A percentile compares a stretch with the other conserved stretches of the same genome.
phyloP scores from a whole-genome alignment of 2,113 vertebrate species.

The Ceyx margarethae region DNA sequence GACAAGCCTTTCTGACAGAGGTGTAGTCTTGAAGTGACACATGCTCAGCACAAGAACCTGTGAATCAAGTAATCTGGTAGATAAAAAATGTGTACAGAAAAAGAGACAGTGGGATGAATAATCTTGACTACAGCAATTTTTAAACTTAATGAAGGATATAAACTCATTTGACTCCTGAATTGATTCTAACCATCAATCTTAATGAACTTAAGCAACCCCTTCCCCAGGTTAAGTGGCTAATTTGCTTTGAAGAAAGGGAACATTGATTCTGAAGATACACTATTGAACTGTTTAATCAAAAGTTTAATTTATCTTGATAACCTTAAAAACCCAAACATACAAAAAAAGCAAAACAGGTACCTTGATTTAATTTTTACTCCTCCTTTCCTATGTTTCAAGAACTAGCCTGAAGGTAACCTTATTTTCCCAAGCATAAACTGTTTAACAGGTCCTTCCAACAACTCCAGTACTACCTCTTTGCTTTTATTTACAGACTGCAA shows the following conservation, averaged over 20 bases:
- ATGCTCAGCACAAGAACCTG: neutral
- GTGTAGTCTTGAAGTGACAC: neutral
- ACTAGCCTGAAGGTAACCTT: neutral
- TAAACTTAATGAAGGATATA: neutral
- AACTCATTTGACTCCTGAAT: neutral
- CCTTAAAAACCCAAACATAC: neutral
- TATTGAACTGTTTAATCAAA: neutral
- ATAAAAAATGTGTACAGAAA: neutral
- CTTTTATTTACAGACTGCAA: neutral
- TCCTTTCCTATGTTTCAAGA: neutral
- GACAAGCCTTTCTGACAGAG: neutral
- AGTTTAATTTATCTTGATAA: neutral
- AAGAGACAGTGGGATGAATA: neutral
- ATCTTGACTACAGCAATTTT: neutral
- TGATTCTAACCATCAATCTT: neutral
- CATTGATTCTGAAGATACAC: neutral
- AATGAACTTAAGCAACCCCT: neutral
- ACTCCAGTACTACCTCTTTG: neutral
- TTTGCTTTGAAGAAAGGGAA: neutral
- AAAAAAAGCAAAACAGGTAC: neutral
- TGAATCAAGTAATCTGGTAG: neutral
- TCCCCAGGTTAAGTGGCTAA: neutral
- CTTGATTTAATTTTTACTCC: neutral
- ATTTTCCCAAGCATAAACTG: neutral
- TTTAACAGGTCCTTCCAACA: neutral